Base-by-base conservation (phyloP, 2,888 invertebrate genomes). In the Arctia plantaginis region DNA sequence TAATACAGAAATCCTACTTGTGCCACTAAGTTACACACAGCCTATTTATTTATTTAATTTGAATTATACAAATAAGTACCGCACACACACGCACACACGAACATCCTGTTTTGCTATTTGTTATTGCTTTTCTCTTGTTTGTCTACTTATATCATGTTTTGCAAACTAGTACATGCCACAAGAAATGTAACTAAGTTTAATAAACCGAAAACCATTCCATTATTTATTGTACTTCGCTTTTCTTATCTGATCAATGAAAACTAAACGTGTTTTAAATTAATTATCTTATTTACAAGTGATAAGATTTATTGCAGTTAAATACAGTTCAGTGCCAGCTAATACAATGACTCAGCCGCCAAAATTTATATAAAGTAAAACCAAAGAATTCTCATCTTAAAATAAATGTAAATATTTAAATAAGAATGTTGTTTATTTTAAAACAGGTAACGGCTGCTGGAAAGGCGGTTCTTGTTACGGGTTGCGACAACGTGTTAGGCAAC, bases 371-470 rank as follows among this genome's bases (percentile, higher is more conserved):
- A n/a, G 3, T 27, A 13, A 27, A 59, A 59, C 59, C 3, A 27
- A 51, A 51, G 8, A 10, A 20, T 51, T 23, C 8, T 4, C 8
- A 23, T 23, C 23, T 51, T 3, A 55, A 55, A 62, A 15, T 30
- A 23, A 35, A 23, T 47, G 41, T 10, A 33, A 64, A 70, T 70
- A 15, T 23, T 51, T 44, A 7, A 8, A 66, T 12, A 27, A 35
- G 59, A 47, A 27, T 41, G 30, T 44, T 66, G 30, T 77, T 35
- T 55, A 41, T 66, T 71, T 23, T 33, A 75, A 27, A 74, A 73
- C 90, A 98, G 98, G 98, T 98, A 82, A 97, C 97, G 47, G 97
- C 98, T 65, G 97, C 97, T 20, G 98, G 98, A 70, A 98, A 98
- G 92, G 98, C 97, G n/a, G 97, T 98, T 7, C 93, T 98, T 67